Conservation (phyloP, 2,113 vertebrate genomes). For the Caretta caretta region DNA sequence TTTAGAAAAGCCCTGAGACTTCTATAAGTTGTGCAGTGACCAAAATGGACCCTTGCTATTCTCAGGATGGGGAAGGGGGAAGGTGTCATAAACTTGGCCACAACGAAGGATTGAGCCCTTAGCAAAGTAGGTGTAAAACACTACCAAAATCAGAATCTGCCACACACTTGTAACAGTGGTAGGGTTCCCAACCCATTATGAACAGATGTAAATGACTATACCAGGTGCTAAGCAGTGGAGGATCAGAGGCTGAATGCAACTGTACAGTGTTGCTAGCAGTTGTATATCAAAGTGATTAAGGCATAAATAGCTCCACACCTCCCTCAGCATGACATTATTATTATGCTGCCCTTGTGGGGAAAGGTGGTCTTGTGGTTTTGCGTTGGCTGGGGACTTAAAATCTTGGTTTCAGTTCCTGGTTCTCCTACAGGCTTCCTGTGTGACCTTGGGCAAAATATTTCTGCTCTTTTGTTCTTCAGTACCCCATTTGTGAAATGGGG, state of each 20-base stretch:
- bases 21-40: not conserved
- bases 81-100: not conserved
- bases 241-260: not conserved
- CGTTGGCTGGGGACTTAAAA: not conserved
- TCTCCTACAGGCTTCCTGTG: not conserved
- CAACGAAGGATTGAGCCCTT: not conserved
- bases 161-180: slow-evolving; percentile 1
- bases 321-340: not conserved
- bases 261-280: not conserved
- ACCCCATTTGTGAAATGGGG: not conserved
- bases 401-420: not conserved
- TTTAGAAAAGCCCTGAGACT: not conserved
- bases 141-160: slow-evolving; percentile 15
- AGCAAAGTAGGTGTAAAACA: not conserved
- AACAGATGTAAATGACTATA: not conserved
- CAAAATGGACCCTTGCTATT: not conserved
- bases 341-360: not conserved
- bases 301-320: not conserved
- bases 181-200: not conserved
- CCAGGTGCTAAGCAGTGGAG: not conserved
- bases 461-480: not conserved
- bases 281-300: not conserved
- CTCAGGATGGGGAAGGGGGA: not conserved
- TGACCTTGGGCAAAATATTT: not conserved
- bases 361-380: not conserved